Conservation (phyloP, 23 tunicate genomes). For the Halocynthia aurantium region DNA sequence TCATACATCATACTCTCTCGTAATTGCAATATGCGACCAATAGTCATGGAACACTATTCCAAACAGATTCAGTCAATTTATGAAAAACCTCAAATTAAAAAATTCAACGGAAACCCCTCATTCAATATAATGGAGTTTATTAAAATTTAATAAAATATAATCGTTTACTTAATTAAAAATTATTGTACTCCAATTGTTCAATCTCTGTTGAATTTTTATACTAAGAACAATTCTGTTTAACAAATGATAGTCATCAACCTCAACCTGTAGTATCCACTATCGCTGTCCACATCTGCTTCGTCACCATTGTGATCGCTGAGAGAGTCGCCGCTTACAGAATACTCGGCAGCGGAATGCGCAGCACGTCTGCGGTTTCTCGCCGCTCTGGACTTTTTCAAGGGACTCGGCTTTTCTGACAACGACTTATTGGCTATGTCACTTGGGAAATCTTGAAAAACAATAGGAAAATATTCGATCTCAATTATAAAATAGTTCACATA, state of each 20-base stretch:
- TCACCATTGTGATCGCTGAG: constrained; percentile 13
- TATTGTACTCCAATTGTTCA: not conserved
- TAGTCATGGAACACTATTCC: too few relatives aligned
- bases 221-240: not conserved
- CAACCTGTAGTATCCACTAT: constrained; percentile 89
- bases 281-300: constrained; percentile 82
- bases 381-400: constrained; percentile 33
- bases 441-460: constrained; percentile 55
- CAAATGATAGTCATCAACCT: not conserved
- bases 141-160: too few relatives aligned
- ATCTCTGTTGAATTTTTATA: not conserved
- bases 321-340: constrained; percentile 21
- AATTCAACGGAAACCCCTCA: not conserved
- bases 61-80: too few relatives aligned
- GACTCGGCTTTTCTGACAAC: constrained; percentile 72
- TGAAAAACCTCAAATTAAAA: too few relatives aligned
- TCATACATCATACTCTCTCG: too few relatives aligned
- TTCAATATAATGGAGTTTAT: not conserved
- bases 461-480: not conserved
- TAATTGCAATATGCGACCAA: too few relatives aligned
- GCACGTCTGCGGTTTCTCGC: constrained; percentile 11
- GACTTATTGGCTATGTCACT: constrained; percentile 59
- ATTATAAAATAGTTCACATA: too few relatives aligned
- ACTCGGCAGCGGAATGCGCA: constrained; percentile 33
- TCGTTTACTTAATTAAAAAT: too few relatives aligned